phyloP scores from a whole-genome alignment of 1,140 invertebrate species.

The Diabrotica undecimpunctata region DNA sequence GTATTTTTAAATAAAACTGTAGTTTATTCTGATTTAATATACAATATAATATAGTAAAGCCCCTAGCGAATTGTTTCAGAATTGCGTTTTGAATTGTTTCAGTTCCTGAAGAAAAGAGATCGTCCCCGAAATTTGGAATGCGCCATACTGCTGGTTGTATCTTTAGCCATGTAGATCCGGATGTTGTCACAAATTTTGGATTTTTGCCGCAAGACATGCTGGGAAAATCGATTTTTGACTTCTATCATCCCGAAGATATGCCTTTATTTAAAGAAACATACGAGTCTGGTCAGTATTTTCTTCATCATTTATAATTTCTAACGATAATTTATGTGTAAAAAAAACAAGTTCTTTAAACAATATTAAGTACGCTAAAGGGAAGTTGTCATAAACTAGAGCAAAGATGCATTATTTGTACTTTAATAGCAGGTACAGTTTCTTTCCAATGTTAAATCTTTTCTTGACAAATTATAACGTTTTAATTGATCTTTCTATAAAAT shows the following conservation, averaged over 20 bases:
- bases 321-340: neutral
- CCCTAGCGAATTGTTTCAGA: too few relatives aligned
- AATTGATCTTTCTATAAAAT: too few relatives aligned
- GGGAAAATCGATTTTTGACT: conserved; percentile 75
- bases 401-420: too few relatives aligned
- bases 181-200: conserved; percentile 77
- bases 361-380: too few relatives aligned
- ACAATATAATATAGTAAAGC: too few relatives aligned
- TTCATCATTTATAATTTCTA: neutral
- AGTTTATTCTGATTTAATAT: too few relatives aligned
- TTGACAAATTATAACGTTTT: too few relatives aligned
- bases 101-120: conserved; percentile 63
- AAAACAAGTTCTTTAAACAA: too few relatives aligned
- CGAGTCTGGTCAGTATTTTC: conserved; percentile 61
- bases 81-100: neutral
- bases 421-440: too few relatives aligned
- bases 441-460: too few relatives aligned
- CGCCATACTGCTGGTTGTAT: conserved; percentile 71
- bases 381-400: too few relatives aligned
- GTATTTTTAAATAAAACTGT: too few relatives aligned
- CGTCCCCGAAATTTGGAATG: conserved; percentile 65
- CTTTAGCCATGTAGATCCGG: conserved; percentile 72
- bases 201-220: conserved; percentile 86
- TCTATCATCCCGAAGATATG: conserved; percentile 86
- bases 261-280: conserved; percentile 76